These are phyloP conservation scores for Rallus crepitans DNA, from an alignment of 2,797 vertebrate species.

Conservation along the genomic window DNA sequence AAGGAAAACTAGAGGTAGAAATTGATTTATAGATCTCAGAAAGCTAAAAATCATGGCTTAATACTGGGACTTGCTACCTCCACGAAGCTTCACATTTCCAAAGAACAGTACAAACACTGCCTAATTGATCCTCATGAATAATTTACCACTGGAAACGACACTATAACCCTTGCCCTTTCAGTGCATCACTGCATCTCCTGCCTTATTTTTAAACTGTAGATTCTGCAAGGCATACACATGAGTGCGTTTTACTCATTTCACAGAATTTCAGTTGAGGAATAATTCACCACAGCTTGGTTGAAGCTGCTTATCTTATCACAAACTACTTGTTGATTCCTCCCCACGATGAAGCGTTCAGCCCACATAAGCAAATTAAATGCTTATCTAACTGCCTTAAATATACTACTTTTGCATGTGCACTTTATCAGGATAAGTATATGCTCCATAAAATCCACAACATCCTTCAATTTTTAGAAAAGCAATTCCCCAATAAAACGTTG, in stretches of 20 bases:
- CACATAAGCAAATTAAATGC: not conserved
- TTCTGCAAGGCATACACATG: not conserved
- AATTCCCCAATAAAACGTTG: not conserved
- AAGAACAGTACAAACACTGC: conserved; percentile 40
- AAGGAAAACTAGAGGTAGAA: not conserved
- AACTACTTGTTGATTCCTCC: not conserved
- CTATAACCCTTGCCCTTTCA: conserved; percentile 2
- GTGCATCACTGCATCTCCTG: not conserved
- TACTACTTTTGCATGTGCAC: not conserved
- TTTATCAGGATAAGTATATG: not conserved
- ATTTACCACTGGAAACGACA: conserved; percentile 52
- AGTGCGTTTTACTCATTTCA: not conserved
- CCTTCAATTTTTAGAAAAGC: not conserved
- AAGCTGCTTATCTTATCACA: not conserved
- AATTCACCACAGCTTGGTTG: not conserved
- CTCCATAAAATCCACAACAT: not conserved
- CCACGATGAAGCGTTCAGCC: not conserved
- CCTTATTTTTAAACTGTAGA: not conserved
- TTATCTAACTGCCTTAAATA: not conserved
- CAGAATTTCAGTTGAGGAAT: not conserved
- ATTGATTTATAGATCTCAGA: not conserved
- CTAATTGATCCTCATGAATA: conserved; percentile 64
- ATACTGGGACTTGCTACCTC: not conserved
- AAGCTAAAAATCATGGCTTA: conserved; percentile 9
- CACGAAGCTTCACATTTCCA: not conserved